Evolutionary conservation across 2,113 vertebrate genomes (phyloP).

Genomic region (Engystomops pustulosus): DNA sequence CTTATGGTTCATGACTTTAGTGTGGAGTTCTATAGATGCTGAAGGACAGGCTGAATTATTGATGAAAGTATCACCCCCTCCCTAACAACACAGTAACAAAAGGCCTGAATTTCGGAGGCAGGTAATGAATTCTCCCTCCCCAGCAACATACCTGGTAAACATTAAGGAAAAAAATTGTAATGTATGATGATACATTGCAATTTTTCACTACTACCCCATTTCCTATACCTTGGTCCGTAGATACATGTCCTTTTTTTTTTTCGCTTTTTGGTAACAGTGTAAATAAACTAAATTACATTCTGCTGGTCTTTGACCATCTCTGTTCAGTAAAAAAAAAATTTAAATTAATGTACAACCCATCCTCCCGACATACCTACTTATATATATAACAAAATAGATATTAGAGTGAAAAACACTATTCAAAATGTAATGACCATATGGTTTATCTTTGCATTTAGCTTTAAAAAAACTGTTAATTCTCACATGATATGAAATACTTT

Average conservation of each 20-base stretch:
- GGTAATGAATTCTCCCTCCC: background rate
- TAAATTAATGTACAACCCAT: conserved; percentile 33
- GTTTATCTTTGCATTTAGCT: conserved; percentile 36
- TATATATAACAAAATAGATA: conserved; percentile 43
- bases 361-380: background rate
- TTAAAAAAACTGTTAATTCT: conserved; percentile 34
- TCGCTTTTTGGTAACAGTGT: background rate
- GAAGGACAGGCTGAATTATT: background rate
- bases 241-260: background rate
- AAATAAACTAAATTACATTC: conserved; percentile 31
- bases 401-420: conserved; percentile 40
- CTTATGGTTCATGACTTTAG: background rate
- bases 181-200: background rate
- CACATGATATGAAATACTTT: conserved; percentile 39
- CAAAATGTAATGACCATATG: conserved; percentile 37
- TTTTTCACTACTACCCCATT: background rate
- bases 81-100: background rate
- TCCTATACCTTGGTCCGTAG: background rate
- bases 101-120: background rate
- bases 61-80: background rate
- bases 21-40: background rate
- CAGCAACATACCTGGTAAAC: background rate
- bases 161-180: too few relatives aligned
- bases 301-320: background rate
- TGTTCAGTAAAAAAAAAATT: background rate